phyloP scores from a whole-genome alignment of 2,888 invertebrate species.

The Brachycybe producta region DNA sequence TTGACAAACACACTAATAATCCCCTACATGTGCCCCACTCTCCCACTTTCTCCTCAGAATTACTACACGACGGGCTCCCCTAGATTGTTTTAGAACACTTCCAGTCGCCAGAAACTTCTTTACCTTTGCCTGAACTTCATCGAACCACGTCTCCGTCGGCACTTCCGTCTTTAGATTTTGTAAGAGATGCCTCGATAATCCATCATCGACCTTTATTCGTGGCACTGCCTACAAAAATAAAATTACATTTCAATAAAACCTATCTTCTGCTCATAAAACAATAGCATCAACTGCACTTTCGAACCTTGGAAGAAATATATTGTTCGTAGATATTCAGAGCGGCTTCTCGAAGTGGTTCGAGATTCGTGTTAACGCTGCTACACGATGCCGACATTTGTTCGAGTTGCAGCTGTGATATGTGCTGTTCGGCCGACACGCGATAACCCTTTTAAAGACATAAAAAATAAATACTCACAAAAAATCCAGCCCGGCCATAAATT shows the following conservation, averaged over 20 bases:
- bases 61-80: no score
- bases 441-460: constrained; percentile 31
- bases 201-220: constrained; percentile 48
- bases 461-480: constrained; percentile 5
- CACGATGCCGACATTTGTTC: constrained; percentile 13
- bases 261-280: neutral
- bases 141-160: constrained; percentile 63
- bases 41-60: no score
- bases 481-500: neutral
- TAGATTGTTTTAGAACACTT: no score
- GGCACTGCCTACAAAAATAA: constrained; percentile 42
- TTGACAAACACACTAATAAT: no score
- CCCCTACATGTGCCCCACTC: no score
- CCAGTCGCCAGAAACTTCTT: no score
- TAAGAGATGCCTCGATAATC: constrained; percentile 46
- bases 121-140: constrained; percentile 51
- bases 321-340: constrained; percentile 61
- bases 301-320: constrained; percentile 55
- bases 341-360: constrained; percentile 44
- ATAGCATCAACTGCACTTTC: neutral
- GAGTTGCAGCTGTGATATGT: constrained; percentile 36
- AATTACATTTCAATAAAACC: constrained; percentile 10
- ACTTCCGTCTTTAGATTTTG: constrained; percentile 49
- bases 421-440: constrained; percentile 32
- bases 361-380: constrained; percentile 26